Evolutionary conservation across 2,888 invertebrate genomes (phyloP).

Genomic region (Nemurella pictetii): DNA sequence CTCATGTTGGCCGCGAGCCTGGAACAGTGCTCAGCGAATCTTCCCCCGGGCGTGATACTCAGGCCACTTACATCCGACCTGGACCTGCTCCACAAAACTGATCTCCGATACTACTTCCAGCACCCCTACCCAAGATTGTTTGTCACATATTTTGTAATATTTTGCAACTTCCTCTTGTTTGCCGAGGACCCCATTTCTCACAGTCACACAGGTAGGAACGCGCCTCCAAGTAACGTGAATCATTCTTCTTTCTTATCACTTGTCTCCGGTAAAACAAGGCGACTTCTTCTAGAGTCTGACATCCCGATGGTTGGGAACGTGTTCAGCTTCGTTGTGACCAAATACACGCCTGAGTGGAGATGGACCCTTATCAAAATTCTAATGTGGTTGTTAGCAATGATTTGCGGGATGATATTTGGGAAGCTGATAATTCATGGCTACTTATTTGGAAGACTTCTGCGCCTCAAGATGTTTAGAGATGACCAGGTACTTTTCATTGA

Average conservation of each 20-base stretch:
- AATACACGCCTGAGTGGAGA: conserved; percentile 54
- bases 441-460: conserved; percentile 51
- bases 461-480: conserved; percentile 56
- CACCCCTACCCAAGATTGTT: conserved; percentile 56
- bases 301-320: conserved; percentile 57
- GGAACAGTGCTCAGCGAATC: conserved; percentile 29
- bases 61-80: conserved; percentile 35
- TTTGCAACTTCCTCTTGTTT: conserved; percentile 57
- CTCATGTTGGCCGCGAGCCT: conserved; percentile 35
- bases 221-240: background rate
- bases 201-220: conserved; percentile 51
- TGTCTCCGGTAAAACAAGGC: background rate
- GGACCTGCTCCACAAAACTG: conserved; percentile 51
- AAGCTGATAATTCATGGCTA: conserved; percentile 54
- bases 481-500: conserved; percentile 51
- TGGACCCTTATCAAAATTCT: conserved; percentile 51
- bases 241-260: too few species aligned
- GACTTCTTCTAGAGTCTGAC: conserved; percentile 50
- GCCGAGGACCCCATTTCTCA: conserved; percentile 58
- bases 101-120: conserved; percentile 56
- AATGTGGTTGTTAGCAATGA: conserved; percentile 53
- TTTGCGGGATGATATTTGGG: conserved; percentile 53
- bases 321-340: conserved; percentile 55
- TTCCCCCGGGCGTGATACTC: conserved; percentile 33
- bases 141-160: conserved; percentile 55